phyloP scores from a whole-genome alignment of 1,140 invertebrate species.

The Pogonus chalceus region DNA sequence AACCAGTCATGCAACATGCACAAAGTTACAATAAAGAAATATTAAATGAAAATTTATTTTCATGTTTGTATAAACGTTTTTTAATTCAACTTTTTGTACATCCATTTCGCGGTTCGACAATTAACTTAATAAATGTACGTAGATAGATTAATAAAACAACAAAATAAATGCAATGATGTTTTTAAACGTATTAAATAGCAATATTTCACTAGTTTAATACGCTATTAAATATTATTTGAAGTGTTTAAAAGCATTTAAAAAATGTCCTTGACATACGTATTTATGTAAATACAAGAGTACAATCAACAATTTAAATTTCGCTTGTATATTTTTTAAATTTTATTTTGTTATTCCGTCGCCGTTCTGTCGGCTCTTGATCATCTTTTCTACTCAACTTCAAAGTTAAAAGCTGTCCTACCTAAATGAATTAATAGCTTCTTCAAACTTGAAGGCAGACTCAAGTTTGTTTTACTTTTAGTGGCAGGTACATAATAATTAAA shows the following conservation, averaged over 20 bases:
- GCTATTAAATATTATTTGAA: neutral
- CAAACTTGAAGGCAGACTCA: neutral
- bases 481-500: no score
- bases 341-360: neutral
- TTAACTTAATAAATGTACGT: neutral
- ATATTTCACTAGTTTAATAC: neutral
- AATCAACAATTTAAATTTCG: neutral
- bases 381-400: neutral
- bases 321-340: neutral
- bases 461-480: no score
- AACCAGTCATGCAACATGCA: no score
- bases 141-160: neutral
- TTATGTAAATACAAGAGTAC: no score
- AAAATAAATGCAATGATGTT: no score
- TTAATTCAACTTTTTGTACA: neutral
- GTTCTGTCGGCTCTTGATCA: neutral
- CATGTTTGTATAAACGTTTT: neutral
- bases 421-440: neutral
- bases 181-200: neutral
- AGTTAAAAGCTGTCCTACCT: neutral
- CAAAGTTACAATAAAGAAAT: no score
- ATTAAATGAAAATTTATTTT: no score
- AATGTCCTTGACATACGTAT: neutral
- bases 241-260: neutral
- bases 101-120: neutral